These are phyloP conservation scores for Acanthurus tractus DNA, from an alignment of 2,797 vertebrate species.

Conservation along the genomic window DNA sequence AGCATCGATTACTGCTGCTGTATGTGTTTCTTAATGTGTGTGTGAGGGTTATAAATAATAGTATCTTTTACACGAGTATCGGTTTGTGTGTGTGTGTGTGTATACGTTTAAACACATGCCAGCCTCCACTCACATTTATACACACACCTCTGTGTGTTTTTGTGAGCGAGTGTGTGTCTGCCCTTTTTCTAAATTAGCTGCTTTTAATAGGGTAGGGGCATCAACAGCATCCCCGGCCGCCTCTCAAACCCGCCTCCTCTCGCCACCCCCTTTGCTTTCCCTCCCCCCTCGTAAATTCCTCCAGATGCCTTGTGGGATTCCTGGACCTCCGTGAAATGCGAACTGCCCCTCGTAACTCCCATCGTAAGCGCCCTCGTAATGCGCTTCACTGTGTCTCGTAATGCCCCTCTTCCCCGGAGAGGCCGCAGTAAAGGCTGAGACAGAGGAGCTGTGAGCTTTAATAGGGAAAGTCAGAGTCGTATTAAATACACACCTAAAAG, in stretches of 20 bases:
- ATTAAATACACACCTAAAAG: conserved; percentile 77
- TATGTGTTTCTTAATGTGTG: conserved; percentile 21
- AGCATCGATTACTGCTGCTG: conserved; percentile 43
- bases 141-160: conserved; percentile 33
- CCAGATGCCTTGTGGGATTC: conserved; percentile 84
- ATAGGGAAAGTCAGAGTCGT: conserved; percentile 72
- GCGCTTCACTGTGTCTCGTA: conserved; percentile 80
- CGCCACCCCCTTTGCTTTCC: conserved; percentile 47
- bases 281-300: conserved; percentile 83
- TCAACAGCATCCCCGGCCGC: conserved; percentile 68
- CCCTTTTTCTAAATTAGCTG: conserved; percentile 73
- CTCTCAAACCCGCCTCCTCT: conserved; percentile 27
- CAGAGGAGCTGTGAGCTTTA: conserved; percentile 76
- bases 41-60: conserved; percentile 37
- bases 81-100: conserved; percentile 44
- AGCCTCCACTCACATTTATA: conserved; percentile 32
- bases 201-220: conserved; percentile 68
- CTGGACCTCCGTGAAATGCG: conserved; percentile 86
- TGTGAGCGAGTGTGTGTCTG: conserved; percentile 25
- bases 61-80: conserved; percentile 42
- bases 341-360: conserved; percentile 83
- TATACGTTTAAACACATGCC: conserved; percentile 38
- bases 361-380: conserved; percentile 81
- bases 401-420: conserved; percentile 75
- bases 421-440: conserved; percentile 79